Percentiles rank a stretch among this genome's conserved stretches.
phyloP scores from a whole-genome alignment of 2,113 vertebrate genomes.

The Forbesichthys papilliferus region DNA sequence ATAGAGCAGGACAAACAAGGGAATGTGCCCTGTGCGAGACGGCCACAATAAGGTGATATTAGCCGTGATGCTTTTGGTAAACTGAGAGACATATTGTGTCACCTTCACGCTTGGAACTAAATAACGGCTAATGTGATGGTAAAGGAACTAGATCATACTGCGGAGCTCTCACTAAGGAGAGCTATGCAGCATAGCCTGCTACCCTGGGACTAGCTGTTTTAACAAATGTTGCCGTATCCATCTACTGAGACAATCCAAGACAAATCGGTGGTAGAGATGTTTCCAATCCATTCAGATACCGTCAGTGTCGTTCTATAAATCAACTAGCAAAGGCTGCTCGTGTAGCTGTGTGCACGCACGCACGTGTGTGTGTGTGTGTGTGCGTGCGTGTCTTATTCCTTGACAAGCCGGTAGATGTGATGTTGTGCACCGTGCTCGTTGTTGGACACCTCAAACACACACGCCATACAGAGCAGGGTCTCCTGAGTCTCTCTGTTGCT shows the following conservation, averaged over 20 bases:
- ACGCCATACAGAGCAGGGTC: conserved; percentile 97
- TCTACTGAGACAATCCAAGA: conserved; percentile 28
- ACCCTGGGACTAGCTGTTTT: neutral
- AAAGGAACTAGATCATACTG: neutral
- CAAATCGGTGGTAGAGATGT: conserved; percentile 8
- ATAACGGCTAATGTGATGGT: neutral
- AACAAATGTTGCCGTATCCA: neutral
- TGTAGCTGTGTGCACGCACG: neutral
- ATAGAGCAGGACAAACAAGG: neutral
- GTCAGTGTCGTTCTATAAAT: conserved; percentile 27
- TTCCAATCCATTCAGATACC: conserved; percentile 5
- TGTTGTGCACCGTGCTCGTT: conserved; percentile 98
- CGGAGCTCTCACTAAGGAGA: neutral
- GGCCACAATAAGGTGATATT: conserved; percentile 2
- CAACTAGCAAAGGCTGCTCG: conserved; percentile 46
- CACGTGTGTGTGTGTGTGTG: conserved; percentile 6
- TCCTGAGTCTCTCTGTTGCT: conserved; percentile 98
- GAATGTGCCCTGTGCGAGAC: conserved; percentile 11
- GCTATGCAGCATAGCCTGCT: neutral
- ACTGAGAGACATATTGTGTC: conserved; percentile 16
- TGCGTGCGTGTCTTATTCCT: conserved; percentile 82
- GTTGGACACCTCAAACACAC: conserved; percentile 98
- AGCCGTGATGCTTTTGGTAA: conserved; percentile 27
- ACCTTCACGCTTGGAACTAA: conserved; percentile 30
- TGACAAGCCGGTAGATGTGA: conserved; percentile 97